A percentile compares a stretch with the other conserved stretches of the same genome.
phyloP scores from a whole-genome alignment of 2,113 vertebrate species.

The Hemiscyllium ocellatum region DNA sequence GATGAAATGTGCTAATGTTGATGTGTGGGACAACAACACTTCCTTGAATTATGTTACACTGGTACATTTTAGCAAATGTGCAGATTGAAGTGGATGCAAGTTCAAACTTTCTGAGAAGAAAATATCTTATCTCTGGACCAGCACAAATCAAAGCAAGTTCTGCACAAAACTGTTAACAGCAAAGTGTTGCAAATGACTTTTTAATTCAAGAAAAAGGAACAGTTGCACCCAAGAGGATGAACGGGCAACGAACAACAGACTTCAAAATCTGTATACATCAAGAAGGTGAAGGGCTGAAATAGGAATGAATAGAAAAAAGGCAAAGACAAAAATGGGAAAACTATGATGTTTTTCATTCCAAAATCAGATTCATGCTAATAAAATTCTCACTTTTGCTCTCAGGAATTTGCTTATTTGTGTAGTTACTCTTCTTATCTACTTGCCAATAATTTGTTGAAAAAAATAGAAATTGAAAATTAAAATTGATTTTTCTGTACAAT shows the following conservation, averaged over 20 bases:
- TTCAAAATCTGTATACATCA: neutral
- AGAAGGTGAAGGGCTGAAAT: neutral
- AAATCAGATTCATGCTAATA: neutral
- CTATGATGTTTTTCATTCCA: too few species aligned
- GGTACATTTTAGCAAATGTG: neutral
- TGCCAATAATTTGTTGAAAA: neutral
- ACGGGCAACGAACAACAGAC: neutral
- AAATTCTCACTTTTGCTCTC: neutral
- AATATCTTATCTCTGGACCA: neutral
- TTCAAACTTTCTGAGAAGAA: neutral
- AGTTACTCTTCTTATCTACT: neutral
- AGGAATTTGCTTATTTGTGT: neutral
- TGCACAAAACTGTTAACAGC: neutral
- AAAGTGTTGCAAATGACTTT: too few species aligned
- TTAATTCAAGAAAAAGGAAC: neutral
- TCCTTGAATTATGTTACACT: neutral
- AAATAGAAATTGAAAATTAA: neutral
- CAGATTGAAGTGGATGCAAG: neutral
- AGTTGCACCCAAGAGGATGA: neutral
- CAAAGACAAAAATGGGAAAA: neutral
- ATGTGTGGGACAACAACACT: neutral
- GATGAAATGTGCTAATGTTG: neutral
- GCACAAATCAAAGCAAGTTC: neutral
- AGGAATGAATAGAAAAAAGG: neutral
- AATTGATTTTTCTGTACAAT: neutral